These are phyloP conservation scores for Marasmarcha lunaedactyla DNA, from an alignment of 2,888 invertebrate genomes.

Conservation along the genomic window DNA sequence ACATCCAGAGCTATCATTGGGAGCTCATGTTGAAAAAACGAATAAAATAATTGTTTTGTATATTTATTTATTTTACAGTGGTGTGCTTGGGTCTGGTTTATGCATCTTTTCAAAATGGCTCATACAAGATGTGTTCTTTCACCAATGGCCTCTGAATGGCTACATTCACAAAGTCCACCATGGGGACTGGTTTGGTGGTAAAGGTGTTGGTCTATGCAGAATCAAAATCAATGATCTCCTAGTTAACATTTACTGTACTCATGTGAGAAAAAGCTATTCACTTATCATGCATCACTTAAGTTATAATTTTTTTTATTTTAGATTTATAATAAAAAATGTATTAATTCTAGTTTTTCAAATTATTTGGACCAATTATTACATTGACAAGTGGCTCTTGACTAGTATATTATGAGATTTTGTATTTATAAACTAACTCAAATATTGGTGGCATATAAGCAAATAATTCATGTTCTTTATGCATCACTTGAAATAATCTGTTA, in stretches of 20 bases:
- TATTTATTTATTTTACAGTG: slow-evolving; percentile 63
- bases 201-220: slow-evolving; percentile 89
- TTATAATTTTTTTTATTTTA: background rate
- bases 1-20: too few relatives aligned
- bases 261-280: slow-evolving; percentile 86
- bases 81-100: slow-evolving; percentile 92
- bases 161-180: slow-evolving; percentile 95
- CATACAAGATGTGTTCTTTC: slow-evolving; percentile 89
- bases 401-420: too few relatives aligned
- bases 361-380: too few relatives aligned
- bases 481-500: too few relatives aligned
- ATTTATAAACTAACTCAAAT: too few relatives aligned
- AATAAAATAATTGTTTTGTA: too few relatives aligned
- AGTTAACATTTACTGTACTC: slow-evolving; percentile 91
- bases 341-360: too few relatives aligned
- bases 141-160: slow-evolving; percentile 97
- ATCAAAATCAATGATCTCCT: slow-evolving; percentile 75
- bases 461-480: too few relatives aligned
- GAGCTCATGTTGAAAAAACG: background rate
- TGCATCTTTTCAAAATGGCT: slow-evolving; percentile 87
- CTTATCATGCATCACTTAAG: background rate
- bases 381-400: too few relatives aligned
- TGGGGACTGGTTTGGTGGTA: slow-evolving; percentile 99
- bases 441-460: too few relatives aligned
- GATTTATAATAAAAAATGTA: too few relatives aligned